phyloP scores from a whole-genome alignment of 1,140 invertebrate genomes.

The Drosophila persimilis region DNA sequence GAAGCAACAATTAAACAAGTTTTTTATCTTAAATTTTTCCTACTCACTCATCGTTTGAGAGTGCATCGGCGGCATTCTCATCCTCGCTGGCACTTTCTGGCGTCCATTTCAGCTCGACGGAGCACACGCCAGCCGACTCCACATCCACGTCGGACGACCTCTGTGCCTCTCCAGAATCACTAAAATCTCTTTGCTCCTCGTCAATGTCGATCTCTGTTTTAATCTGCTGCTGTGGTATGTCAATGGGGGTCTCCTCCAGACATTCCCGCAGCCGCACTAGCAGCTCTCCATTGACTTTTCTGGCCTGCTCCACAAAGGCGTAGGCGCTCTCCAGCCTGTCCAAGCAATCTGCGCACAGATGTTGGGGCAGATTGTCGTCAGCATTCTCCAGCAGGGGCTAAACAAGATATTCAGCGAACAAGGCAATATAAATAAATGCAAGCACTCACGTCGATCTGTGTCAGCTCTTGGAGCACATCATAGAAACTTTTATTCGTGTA shows the following conservation, averaged over 20 bases:
- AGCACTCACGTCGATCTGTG: constrained; percentile 57
- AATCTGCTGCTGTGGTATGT: constrained; percentile 44
- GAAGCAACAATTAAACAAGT: not conserved
- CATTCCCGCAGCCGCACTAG: constrained; percentile 42
- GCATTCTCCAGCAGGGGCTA: constrained; percentile 38
- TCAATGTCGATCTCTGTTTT: constrained; percentile 48
- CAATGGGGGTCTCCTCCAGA: constrained; percentile 58
- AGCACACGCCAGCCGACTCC: not conserved
- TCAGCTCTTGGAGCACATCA: constrained; percentile 57
- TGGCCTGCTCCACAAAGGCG: constrained; percentile 55
- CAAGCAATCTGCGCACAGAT: constrained; percentile 46
- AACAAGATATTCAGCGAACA: not conserved
- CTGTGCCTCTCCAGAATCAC: not conserved
- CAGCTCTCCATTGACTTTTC: constrained; percentile 47
- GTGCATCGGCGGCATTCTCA: not conserved
- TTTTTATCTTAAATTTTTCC: no score
- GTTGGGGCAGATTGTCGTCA: constrained; percentile 48
- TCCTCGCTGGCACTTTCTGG: constrained; percentile 37
- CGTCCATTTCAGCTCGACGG: constrained; percentile 30
- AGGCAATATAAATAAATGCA: not conserved
- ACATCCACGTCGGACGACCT: not conserved
- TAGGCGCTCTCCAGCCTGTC: constrained; percentile 53
- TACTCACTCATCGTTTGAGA: constrained; percentile 29
- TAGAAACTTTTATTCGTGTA: constrained; percentile 42
- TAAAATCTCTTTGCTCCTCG: not conserved